These are phyloP conservation scores for Nephila pilipes DNA, from an alignment of 1,140 invertebrate genomes.

Conservation along the genomic window DNA sequence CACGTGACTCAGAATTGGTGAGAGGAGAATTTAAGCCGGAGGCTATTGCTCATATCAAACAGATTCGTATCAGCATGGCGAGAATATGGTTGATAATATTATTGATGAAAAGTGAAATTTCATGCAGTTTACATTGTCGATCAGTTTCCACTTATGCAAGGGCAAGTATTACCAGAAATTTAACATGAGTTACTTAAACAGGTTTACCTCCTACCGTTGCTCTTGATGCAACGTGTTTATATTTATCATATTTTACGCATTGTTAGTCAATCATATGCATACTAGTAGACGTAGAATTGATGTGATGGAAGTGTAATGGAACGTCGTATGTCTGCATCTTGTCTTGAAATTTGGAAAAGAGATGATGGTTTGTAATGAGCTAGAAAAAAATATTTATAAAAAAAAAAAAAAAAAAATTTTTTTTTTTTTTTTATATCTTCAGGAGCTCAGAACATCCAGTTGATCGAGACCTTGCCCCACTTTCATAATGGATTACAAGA, in stretches of 20 bases:
- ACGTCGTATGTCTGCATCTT: not conserved
- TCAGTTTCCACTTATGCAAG: not conserved
- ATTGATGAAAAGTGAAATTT: not conserved
- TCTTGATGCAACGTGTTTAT: conserved; percentile 26
- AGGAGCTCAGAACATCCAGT: too few species aligned
- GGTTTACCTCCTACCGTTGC: not conserved
- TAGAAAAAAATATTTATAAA: too few species aligned
- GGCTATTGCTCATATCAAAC: not conserved
- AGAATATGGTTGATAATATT: conserved; percentile 2
- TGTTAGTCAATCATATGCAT: conserved; percentile 25
- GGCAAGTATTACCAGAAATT: not conserved
- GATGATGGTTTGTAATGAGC: too few species aligned
- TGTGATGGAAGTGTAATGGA: not conserved
- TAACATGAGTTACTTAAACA: not conserved
- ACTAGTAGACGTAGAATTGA: conserved; percentile 36
- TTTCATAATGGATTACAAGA: not conserved
- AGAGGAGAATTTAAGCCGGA: too few species aligned
- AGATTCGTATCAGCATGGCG: not conserved
- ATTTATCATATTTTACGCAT: conserved; percentile 55
- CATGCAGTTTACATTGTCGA: not conserved
- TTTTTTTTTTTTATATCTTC: too few species aligned
- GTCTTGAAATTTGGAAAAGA: too few species aligned
- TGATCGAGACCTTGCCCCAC: too few species aligned
- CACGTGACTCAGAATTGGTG: not conserved
- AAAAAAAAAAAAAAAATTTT: too few species aligned